phyloP scores from a whole-genome alignment of 2,888 invertebrate genomes.

The Osmoderma eremita region DNA sequence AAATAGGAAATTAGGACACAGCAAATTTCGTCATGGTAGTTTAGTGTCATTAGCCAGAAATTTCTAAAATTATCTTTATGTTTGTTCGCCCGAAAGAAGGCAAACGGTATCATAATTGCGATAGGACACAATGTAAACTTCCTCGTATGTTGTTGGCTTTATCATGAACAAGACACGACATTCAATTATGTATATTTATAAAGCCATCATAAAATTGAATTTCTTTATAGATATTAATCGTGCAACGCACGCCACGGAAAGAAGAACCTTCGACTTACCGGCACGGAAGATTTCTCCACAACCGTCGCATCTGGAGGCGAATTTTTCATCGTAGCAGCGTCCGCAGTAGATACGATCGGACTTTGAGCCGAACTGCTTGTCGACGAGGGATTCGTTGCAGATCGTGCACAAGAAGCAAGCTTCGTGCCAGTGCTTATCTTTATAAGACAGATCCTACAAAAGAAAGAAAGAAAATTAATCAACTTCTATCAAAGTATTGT shows the following conservation, averaged over 20 bases:
- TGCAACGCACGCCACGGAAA: neutral
- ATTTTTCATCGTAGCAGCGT: slow-evolving; percentile 98
- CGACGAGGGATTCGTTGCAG: slow-evolving; percentile 97
- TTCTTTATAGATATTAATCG: no score
- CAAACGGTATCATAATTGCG: neutral
- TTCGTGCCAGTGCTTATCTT: slow-evolving; percentile 99
- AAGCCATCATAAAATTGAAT: no score
- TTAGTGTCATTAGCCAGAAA: neutral
- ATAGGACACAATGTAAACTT: neutral
- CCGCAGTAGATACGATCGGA: slow-evolving; percentile 99
- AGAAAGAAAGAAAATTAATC: slow-evolving; percentile 38
- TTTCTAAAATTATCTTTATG: slow-evolving; percentile 1
- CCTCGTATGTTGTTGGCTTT: neutral
- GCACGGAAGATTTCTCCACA: slow-evolving; percentile 99
- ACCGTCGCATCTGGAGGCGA: slow-evolving; percentile 98
- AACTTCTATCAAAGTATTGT: no score
- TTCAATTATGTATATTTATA: neutral
- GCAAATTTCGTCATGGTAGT: neutral
- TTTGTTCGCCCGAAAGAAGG: neutral
- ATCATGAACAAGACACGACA: neutral
- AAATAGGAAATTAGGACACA: neutral
- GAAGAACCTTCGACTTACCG: slow-evolving; percentile 73
- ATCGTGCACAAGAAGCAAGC: slow-evolving; percentile 99
- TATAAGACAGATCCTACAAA: slow-evolving; percentile 97
- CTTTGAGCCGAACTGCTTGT: slow-evolving; percentile 99